These are phyloP conservation scores for Matsumyia berberina DNA, from an alignment of 2,888 invertebrate genomes.

Conservation along the genomic window DNA sequence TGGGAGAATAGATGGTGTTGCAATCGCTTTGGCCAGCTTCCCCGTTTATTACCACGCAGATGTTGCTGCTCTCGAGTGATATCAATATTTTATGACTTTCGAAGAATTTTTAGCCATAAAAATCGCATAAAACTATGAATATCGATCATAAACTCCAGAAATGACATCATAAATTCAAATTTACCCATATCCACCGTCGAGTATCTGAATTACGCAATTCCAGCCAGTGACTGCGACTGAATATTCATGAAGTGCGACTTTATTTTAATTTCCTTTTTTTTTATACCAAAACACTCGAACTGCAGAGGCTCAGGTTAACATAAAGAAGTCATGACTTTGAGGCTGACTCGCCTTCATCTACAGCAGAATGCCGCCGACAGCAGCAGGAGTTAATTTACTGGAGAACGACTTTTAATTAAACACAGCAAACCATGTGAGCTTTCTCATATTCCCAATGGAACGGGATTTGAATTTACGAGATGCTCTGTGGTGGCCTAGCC, in stretches of 20 bases:
- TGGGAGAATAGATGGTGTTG: conserved; percentile 11
- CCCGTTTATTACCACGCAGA: background rate
- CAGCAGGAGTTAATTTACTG: conserved; percentile 47
- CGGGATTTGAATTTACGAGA: conserved; percentile 51
- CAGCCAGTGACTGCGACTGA: conserved; percentile 9
- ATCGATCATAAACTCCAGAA: conserved; percentile 48
- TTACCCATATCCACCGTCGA: conserved; percentile 3
- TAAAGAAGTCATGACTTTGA: conserved; percentile 3
- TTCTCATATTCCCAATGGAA: conserved; percentile 39
- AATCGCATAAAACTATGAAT: conserved; percentile 48
- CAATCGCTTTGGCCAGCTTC: background rate
- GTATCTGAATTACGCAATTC: conserved; percentile 1
- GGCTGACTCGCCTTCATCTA: conserved; percentile 11
- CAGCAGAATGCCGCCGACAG: conserved; percentile 10
- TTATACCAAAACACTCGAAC: conserved; percentile 24
- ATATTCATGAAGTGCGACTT: conserved; percentile 62
- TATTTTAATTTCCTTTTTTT: conserved; percentile 24
- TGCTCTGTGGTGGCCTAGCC: conserved; percentile 2
- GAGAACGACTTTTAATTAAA: conserved; percentile 63
- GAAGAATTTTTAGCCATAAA: conserved; percentile 48
- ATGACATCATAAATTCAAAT: conserved; percentile 62
- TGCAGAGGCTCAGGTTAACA: background rate
- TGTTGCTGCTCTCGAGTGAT: background rate
- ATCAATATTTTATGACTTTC: conserved; percentile 25
- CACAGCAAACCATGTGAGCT: conserved; percentile 20